Conservation (phyloP, 37 sponge, comb jelly and placozoan species). For the Aplysina aerophoba region DNA sequence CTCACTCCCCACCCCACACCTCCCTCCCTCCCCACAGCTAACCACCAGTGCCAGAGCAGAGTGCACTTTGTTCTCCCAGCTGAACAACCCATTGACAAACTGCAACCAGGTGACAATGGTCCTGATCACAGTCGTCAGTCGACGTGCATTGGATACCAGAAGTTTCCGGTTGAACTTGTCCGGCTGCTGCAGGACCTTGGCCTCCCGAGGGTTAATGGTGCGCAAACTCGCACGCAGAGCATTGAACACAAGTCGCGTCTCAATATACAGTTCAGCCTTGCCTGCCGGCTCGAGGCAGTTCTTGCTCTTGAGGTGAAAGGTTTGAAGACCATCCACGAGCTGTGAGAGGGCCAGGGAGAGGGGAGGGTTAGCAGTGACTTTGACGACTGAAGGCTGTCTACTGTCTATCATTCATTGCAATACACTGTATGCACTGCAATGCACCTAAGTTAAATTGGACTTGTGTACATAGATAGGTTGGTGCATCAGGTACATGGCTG, state of each 20-base stretch:
- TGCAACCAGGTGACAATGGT: slow-evolving; percentile 37
- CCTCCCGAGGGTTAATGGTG: slow-evolving; percentile 84
- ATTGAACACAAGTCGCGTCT: slow-evolving; percentile 84
- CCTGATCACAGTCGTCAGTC: slow-evolving; percentile 45
- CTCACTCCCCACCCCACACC: no score
- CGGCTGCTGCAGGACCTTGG: slow-evolving; percentile 63
- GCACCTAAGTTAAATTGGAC: neutral
- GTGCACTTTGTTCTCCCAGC: slow-evolving; percentile 66
- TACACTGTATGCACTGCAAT: neutral
- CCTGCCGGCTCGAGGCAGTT: slow-evolving; percentile 29
- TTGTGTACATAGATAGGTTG: neutral
- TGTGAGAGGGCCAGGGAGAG: neutral
- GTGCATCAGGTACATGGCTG: neutral
- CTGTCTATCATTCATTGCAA: no score
- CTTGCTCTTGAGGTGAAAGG: slow-evolving; percentile 71
- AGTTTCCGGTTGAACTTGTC: slow-evolving; percentile 79
- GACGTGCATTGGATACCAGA: slow-evolving; percentile 59
- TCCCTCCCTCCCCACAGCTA: neutral
- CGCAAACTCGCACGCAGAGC: slow-evolving; percentile 77
- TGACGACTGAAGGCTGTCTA: no score
- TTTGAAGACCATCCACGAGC: slow-evolving; percentile 52
- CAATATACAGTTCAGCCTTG: slow-evolving; percentile 47
- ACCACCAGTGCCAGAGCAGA: slow-evolving; percentile 66
- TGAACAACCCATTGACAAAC: slow-evolving; percentile 51
- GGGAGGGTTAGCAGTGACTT: neutral